Evolutionary conservation across 2,888 invertebrate species (phyloP).

Genomic region (Scaptodrosophila latifasciaeformis): DNA sequence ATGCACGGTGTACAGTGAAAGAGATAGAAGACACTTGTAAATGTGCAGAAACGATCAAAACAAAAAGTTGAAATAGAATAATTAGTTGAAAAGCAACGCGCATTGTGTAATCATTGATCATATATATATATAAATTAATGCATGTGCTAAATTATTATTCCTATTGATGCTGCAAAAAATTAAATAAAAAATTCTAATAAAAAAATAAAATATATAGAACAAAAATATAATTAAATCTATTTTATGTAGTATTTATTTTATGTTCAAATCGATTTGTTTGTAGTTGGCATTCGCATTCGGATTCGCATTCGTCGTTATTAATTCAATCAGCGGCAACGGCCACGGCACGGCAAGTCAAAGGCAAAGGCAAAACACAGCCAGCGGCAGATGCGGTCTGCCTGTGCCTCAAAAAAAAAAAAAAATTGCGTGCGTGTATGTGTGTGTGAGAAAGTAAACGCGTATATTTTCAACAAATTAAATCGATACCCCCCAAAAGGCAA

Average conservation of each 20-base stretch:
- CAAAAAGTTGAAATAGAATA: constrained; percentile 29
- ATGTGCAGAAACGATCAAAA: constrained; percentile 42
- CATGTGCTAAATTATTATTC: too few relatives aligned
- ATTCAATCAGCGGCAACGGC: constrained; percentile 47
- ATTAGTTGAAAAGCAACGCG: constrained; percentile 8
- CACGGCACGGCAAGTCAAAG: constrained; percentile 7
- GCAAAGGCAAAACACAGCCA: constrained; percentile 12
- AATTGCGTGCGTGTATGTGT: constrained; percentile 15
- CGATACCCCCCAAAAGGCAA: constrained; percentile 16
- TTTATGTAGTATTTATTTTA: constrained; percentile 37
- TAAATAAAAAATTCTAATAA: constrained; percentile 17
- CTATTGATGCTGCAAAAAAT: constrained; percentile 10
- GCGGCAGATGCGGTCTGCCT: constrained; percentile 40
- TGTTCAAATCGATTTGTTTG: constrained; percentile 60
- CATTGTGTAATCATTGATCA: constrained; percentile 70
- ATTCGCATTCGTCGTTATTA: constrained; percentile 61
- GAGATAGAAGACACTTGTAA: too few relatives aligned
- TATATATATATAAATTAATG: too few relatives aligned
- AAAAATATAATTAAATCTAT: constrained; percentile 41
- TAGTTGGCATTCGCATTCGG: constrained; percentile 55
- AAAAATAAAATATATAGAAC: constrained; percentile 12
- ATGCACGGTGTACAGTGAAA: too few relatives aligned
- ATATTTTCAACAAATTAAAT: constrained; percentile 5
- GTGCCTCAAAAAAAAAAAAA: too few relatives aligned
- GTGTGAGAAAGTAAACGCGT: constrained; percentile 8